phyloP scores from a whole-genome alignment of 2,113 vertebrate genomes.

The Carlito syrichta region DNA sequence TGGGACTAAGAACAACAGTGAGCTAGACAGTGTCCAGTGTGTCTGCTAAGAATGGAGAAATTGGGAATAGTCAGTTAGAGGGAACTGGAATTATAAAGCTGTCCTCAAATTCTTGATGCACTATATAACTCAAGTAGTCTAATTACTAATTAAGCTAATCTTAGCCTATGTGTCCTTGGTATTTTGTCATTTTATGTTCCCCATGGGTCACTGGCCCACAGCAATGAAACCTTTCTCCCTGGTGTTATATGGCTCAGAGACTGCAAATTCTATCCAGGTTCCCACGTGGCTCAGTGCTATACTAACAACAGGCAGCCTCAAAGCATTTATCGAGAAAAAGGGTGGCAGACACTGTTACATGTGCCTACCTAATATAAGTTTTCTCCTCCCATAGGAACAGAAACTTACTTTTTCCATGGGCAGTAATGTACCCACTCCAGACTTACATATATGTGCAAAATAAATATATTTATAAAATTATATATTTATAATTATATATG shows the following conservation, averaged over 20 bases:
- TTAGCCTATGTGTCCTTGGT: background rate
- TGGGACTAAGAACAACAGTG: background rate
- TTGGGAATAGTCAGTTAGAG: background rate
- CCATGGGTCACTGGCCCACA: background rate
- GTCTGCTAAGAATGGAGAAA: background rate
- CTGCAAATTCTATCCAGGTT: background rate
- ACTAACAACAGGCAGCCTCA: background rate
- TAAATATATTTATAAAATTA: background rate
- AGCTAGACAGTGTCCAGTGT: background rate
- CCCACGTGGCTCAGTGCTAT: background rate
- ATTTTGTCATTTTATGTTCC: background rate
- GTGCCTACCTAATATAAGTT: background rate
- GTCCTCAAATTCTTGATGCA: background rate
- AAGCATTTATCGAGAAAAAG: background rate
- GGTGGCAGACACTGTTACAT: background rate
- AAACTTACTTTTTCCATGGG: background rate
- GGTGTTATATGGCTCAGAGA: background rate
- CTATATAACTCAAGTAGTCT: background rate
- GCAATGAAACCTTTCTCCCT: background rate
- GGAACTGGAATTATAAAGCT: background rate
- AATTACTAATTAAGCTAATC: background rate
- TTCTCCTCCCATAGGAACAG: background rate
- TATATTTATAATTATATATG: too few relatives aligned
- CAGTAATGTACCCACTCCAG: background rate
- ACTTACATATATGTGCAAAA: background rate